Evolutionary conservation across 2,888 invertebrate species (phyloP).

Genomic region (Zootermopsis nevadensis): DNA sequence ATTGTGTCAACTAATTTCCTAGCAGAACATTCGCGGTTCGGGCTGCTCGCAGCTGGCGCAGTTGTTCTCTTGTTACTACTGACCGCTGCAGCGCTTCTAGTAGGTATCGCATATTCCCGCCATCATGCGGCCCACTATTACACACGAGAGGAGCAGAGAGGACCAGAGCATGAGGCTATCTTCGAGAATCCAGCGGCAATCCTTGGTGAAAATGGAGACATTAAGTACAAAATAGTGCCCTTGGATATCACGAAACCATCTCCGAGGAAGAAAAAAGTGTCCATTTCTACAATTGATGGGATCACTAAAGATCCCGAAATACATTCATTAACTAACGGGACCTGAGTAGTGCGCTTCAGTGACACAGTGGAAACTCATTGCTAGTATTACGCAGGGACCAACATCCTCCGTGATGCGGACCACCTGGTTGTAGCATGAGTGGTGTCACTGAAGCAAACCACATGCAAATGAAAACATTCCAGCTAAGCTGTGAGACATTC

Average conservation of each 20-base stretch:
- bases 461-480: background rate
- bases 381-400: conserved; percentile 44
- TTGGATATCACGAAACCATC: conserved; percentile 43
- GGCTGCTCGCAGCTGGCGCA: conserved; percentile 67
- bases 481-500: conserved; percentile 12
- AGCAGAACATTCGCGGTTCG: conserved; percentile 69
- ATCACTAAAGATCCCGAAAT: conserved; percentile 58
- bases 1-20: conserved; percentile 55
- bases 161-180: conserved; percentile 59
- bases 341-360: conserved; percentile 55
- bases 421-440: background rate
- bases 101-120: conserved; percentile 74
- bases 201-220: conserved; percentile 65
- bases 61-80: conserved; percentile 68
- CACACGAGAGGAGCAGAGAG: conserved; percentile 79
- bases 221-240: conserved; percentile 58
- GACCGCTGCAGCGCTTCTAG: conserved; percentile 57
- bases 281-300: conserved; percentile 57
- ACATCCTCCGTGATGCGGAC: background rate
- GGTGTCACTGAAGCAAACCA: conserved; percentile 33
- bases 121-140: conserved; percentile 80
- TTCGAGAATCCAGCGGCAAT: conserved; percentile 63
- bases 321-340: conserved; percentile 55
- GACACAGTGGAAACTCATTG: conserved; percentile 52
- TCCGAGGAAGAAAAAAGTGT: conserved; percentile 51